Conservation (phyloP, 1,140 invertebrate genomes). For the Caenorhabditis inopinata region DNA sequence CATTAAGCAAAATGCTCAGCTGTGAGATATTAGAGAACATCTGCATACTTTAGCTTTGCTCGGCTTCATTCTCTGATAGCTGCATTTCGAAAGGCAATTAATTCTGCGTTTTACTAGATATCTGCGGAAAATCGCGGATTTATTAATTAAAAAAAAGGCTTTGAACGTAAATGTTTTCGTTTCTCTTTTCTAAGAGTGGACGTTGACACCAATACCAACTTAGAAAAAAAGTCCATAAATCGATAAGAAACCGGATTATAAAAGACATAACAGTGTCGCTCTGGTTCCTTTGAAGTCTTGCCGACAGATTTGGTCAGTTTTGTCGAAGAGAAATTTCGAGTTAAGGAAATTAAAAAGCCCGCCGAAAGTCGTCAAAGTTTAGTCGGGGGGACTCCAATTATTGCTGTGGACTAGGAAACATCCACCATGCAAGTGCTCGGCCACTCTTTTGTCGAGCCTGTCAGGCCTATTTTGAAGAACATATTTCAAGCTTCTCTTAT, state of each 20-base stretch:
- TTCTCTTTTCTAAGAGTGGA: slow-evolving; percentile 1
- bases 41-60: too few relatives aligned
- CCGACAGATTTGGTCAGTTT: not conserved
- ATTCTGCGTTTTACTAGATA: too few relatives aligned
- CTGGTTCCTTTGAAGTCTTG: not conserved
- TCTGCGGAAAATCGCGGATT: not conserved
- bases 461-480: not conserved
- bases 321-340: not conserved
- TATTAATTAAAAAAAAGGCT: not conserved
- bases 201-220: not conserved
- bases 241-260: slow-evolving; percentile 1
- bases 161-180: slow-evolving; percentile 4
- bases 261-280: not conserved
- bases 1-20: too few relatives aligned
- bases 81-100: too few relatives aligned
- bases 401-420: not conserved
- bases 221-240: not conserved
- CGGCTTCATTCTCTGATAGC: too few relatives aligned
- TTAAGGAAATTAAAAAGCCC: not conserved
- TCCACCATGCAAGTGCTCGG: too few relatives aligned
- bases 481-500: too few relatives aligned
- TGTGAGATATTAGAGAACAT: too few relatives aligned
- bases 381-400: not conserved
- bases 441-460: not conserved
- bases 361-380: not conserved